phyloP scores from a whole-genome alignment of 2,888 invertebrate species.

The Cosmia pyralina region DNA sequence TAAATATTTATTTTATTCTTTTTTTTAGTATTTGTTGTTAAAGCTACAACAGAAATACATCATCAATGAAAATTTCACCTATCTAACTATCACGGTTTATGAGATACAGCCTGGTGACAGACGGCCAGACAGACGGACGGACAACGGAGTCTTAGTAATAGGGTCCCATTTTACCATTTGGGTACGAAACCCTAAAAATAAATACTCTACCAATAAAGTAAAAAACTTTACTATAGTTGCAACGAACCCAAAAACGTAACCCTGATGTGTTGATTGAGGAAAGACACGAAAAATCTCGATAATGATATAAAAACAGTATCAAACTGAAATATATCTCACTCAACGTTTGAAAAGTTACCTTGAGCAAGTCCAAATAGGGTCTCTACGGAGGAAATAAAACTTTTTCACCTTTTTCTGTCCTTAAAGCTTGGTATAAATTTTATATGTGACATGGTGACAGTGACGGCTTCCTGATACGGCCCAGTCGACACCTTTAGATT shows the following conservation, averaged over 20 bases:
- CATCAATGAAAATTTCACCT: no score
- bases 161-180: no score
- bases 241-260: background rate
- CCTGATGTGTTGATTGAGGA: slow-evolving; percentile 17
- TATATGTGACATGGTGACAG: slow-evolving; percentile 31
- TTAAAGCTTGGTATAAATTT: slow-evolving; percentile 49
- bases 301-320: slow-evolving; percentile 33
- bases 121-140: no score
- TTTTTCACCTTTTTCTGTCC: slow-evolving; percentile 37
- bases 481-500: slow-evolving; percentile 2
- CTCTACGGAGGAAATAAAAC: slow-evolving; percentile 43
- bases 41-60: no score
- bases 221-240: background rate
- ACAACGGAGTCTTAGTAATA: no score
- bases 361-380: slow-evolving; percentile 32
- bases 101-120: no score
- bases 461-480: slow-evolving; percentile 8
- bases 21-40: no score
- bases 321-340: slow-evolving; percentile 49
- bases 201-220: no score
- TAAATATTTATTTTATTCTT: no score
- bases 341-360: slow-evolving; percentile 30
- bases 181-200: no score
- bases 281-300: slow-evolving; percentile 2
- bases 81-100: no score